A percentile compares a stretch with the other conserved stretches of the same genome.
Conservation (phyloP, 1,140 invertebrate species). For the Apis dorsata region DNA sequence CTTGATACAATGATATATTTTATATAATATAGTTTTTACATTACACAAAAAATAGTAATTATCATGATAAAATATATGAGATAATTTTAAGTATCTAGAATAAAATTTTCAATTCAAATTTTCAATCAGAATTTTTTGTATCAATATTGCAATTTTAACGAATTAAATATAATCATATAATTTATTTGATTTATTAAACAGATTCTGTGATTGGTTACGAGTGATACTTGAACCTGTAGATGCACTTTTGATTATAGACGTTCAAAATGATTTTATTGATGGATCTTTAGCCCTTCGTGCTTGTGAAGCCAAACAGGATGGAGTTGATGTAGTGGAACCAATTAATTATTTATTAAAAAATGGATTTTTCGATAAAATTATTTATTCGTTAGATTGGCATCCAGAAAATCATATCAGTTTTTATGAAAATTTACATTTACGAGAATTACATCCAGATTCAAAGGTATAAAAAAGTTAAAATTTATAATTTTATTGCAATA, state of each 20-base stretch:
- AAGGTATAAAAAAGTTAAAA: slow-evolving; percentile 57
- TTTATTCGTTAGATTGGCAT: slow-evolving; percentile 92
- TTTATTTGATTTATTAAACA: slow-evolving; percentile 39
- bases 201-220: slow-evolving; percentile 69
- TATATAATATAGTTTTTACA: no score
- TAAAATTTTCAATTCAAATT: background rate
- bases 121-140: background rate
- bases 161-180: background rate
- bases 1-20: no score
- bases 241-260: slow-evolving; percentile 88
- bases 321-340: slow-evolving; percentile 83
- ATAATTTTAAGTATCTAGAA: background rate
- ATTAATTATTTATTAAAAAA: slow-evolving; percentile 86
- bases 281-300: slow-evolving; percentile 86
- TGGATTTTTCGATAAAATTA: slow-evolving; percentile 85
- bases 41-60: no score
- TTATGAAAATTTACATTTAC: slow-evolving; percentile 83
- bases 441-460: slow-evolving; percentile 80
- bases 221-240: slow-evolving; percentile 79
- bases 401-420: slow-evolving; percentile 90
- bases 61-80: background rate
- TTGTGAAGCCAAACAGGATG: slow-evolving; percentile 85
- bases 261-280: slow-evolving; percentile 92
- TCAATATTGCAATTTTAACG: no score
- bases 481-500: background rate